These are phyloP conservation scores for Zelleria hepariella DNA, from an alignment of 2,888 invertebrate species.

Conservation along the genomic window DNA sequence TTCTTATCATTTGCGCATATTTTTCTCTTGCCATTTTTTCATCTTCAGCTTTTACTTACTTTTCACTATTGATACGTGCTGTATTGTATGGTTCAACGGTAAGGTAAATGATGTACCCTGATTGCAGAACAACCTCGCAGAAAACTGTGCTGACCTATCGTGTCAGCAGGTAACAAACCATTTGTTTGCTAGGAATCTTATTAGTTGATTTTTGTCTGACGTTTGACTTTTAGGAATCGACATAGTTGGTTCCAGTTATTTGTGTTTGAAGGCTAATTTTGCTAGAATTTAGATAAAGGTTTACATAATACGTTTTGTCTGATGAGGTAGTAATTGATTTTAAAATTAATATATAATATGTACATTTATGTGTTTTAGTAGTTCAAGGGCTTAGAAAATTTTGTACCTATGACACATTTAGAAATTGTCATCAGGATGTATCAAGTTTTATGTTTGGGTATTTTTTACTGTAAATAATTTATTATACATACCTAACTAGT, in stretches of 20 bases:
- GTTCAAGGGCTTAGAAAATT: neutral
- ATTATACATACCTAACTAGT: neutral
- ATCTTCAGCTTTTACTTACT: neutral
- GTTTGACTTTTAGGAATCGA: conserved; percentile 1
- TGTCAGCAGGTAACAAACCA: conserved; percentile 67
- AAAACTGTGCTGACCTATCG: conserved; percentile 72
- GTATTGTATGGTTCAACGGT: conserved; percentile 14
- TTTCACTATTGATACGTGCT: neutral
- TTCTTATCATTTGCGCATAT: neutral
- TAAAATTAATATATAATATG: too few relatives aligned
- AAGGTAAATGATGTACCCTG: conserved; percentile 54
- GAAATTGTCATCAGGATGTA: neutral
- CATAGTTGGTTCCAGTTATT: neutral
- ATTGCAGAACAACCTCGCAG: conserved; percentile 69
- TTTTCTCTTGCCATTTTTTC: neutral
- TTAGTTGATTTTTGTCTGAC: conserved; percentile 3
- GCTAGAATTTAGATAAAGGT: neutral
- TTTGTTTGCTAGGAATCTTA: conserved; percentile 61
- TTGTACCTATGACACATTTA: neutral
- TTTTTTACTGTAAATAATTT: neutral
- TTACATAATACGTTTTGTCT: neutral
- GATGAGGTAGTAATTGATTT: neutral
- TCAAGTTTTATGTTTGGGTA: neutral
- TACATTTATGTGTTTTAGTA: neutral
- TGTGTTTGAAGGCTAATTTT: neutral